Conservation (phyloP, 30 jellyfish, hydroid and myxozoan genomes). For the Hydra vulgaris region DNA sequence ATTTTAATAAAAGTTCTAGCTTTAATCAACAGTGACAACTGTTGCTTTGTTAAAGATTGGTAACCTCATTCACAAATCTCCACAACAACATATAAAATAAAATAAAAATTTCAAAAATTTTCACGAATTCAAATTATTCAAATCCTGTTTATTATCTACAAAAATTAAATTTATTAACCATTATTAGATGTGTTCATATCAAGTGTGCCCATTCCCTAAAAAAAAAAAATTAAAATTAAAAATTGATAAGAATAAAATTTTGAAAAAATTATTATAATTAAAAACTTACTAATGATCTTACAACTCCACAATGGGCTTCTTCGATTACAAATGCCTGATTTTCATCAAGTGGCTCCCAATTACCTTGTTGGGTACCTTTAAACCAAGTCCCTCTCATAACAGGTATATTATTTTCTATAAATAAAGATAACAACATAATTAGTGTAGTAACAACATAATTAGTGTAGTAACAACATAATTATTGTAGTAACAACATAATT, state of each 20-base stretch:
- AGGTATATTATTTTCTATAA: conserved; percentile 26
- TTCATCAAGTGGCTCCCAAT: conserved; percentile 90
- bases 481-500: too few species aligned
- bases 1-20: too few species aligned
- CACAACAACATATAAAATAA: too few species aligned
- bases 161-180: background rate
- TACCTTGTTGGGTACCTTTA: conserved; percentile 37
- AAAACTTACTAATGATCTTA: conserved; percentile 63
- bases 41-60: too few species aligned
- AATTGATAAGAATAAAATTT: background rate
- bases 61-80: too few species aligned
- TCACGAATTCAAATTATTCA: background rate
- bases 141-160: background rate
- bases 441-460: background rate
- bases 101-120: too few species aligned
- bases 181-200: background rate
- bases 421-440: background rate
- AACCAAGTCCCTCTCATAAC: conserved; percentile 91
- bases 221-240: background rate
- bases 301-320: conserved; percentile 53
- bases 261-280: too few species aligned
- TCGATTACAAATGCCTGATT: conserved; percentile 54
- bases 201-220: conserved; percentile 44
- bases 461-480: too few species aligned
- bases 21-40: too few species aligned